A percentile compares a stretch with the other conserved stretches of the same genome.
phyloP scores from a whole-genome alignment of 2,113 vertebrate genomes.

The Falco punctatus region DNA sequence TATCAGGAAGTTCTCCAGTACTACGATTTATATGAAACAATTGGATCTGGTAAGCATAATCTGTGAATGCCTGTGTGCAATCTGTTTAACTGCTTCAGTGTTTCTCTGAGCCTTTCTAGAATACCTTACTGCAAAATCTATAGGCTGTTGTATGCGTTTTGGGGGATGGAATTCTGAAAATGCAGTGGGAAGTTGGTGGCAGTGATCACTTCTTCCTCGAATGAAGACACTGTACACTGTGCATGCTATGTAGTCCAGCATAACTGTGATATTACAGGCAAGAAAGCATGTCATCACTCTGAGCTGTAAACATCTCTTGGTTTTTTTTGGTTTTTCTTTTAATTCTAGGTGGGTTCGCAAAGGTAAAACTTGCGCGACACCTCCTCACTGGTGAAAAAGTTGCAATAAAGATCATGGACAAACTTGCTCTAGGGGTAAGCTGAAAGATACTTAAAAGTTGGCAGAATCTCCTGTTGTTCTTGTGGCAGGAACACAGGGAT shows the following conservation, averaged over 20 bases:
- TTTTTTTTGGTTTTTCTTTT: neutral
- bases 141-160: neutral
- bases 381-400: slow-evolving; percentile 88
- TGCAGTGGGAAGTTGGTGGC: neutral
- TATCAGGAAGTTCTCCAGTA: slow-evolving; percentile 74
- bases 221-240: accelerated
- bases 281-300: accelerated
- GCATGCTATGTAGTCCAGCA: accelerated
- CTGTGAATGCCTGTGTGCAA: too few relatives aligned
- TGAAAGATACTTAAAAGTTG: neutral
- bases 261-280: accelerated
- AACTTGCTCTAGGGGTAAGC: slow-evolving; percentile 89
- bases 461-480: neutral
- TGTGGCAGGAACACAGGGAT: too few relatives aligned
- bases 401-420: slow-evolving; percentile 96
- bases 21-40: slow-evolving; percentile 78
- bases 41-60: slow-evolving; percentile 74
- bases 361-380: slow-evolving; percentile 92
- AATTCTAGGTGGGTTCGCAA: slow-evolving; percentile 91
- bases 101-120: too few relatives aligned
- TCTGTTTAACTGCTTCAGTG: accelerated
- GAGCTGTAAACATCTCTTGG: neutral
- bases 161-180: neutral
- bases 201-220: neutral
- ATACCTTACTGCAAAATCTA: too few relatives aligned